Evolutionary conservation across 2,113 vertebrate species (phyloP).

Genomic region (Dicrurus megarhynchus): DNA sequence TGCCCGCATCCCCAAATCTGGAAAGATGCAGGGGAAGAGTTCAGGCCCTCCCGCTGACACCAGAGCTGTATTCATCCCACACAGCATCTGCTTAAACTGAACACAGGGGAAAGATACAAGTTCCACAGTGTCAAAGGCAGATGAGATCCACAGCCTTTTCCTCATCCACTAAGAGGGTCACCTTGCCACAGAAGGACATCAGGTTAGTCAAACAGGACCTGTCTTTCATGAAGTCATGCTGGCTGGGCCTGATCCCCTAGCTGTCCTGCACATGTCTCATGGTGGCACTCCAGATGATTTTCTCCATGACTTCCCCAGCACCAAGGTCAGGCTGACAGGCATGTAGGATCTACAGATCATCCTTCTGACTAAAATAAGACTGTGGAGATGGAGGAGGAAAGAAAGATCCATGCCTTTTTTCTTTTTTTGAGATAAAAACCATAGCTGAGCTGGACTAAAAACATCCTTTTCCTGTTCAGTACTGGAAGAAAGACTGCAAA

Average conservation of each 20-base stretch:
- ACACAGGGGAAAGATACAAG: background rate
- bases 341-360: too few species aligned
- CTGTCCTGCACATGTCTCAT: too few species aligned
- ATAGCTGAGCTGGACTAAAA: background rate
- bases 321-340: background rate
- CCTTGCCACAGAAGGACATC: background rate
- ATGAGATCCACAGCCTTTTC: background rate
- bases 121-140: background rate
- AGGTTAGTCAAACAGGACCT: background rate
- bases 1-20: background rate
- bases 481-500: background rate
- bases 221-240: background rate
- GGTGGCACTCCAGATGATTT: background rate
- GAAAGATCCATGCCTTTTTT: background rate
- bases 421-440: background rate
- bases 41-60: background rate
- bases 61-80: background rate
- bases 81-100: background rate
- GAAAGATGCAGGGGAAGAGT: background rate
- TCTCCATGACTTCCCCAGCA: background rate
- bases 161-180: background rate
- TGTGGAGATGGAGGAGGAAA: background rate
- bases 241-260: background rate
- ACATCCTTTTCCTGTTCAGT: background rate
- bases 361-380: background rate